phyloP scores from a whole-genome alignment of 2,888 invertebrate genomes.

The Cataglyphis albicans region DNA sequence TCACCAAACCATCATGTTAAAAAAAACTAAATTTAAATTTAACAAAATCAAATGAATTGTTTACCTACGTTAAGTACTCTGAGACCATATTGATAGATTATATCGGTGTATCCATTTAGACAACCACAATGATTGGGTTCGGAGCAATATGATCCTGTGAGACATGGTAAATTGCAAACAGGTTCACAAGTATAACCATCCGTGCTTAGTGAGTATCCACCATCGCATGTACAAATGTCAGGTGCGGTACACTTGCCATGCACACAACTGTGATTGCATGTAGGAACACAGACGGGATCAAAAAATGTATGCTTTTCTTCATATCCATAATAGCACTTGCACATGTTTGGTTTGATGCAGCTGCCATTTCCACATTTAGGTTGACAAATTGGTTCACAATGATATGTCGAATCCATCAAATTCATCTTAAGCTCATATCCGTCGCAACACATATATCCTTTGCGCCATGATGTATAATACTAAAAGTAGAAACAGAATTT shows the following conservation, averaged over 20 bases:
- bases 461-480: conserved; percentile 24
- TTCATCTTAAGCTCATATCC: background rate
- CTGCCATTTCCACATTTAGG: conserved; percentile 83
- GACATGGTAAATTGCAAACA: conserved; percentile 37
- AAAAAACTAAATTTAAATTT: background rate
- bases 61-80: conserved; percentile 3
- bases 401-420: too few species aligned
- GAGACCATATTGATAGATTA: background rate
- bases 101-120: conserved; percentile 65
- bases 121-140: conserved; percentile 73
- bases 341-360: conserved; percentile 87
- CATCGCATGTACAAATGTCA: conserved; percentile 84
- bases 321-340: conserved; percentile 87
- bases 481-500: conserved; percentile 12
- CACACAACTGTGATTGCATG: conserved; percentile 79
- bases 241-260: conserved; percentile 77
- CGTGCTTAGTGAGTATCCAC: conserved; percentile 62
- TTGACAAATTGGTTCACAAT: conserved; percentile 49
- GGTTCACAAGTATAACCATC: conserved; percentile 49
- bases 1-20: background rate
- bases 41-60: background rate
- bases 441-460: conserved; percentile 6
- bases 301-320: background rate
- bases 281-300: conserved; percentile 80
- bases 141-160: conserved; percentile 67